Evolutionary conservation across 2,888 invertebrate species (phyloP), one percentile per base, ranked within the genome.

Genomic region (Chalcosyrphus nemorum): DNA sequence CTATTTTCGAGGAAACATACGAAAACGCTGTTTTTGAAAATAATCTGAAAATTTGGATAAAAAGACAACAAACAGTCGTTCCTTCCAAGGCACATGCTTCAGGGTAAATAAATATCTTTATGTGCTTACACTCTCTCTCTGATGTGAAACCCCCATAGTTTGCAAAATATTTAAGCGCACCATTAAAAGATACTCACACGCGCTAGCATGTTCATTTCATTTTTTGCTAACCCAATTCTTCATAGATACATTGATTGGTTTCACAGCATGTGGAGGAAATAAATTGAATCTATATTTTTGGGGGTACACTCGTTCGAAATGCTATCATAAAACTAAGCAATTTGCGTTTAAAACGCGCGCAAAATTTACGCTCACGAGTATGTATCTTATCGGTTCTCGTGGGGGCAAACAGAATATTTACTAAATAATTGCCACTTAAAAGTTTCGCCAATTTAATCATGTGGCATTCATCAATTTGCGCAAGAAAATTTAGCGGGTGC

Each of bases 1-100:
- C 11, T 17, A 45, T 63, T 43, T 43, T 68, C 15, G 32, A 56
- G 9, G 32, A 32, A 21, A 13, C 68, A 45, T 70, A 45, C 17
- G 19, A 66, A 68, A 52, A 43, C 45, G 32, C 15, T 56, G 32
- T 21, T 68, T 68, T 43, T 13, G 21, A 56, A 70, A 70, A 56
- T 35, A 57, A 38, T 57, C 35, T 38, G 35, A 13, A 47, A 21
- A 47, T 7, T 5, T 11, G 24, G 2, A 32, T 9, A 11, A 3
- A 11, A 32, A 9, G 9, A 32, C 32, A 32, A 11, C 32, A 32
- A 11, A 32, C 5, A 13, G 13, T 13, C 38, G n/a, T 35, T 45
- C 45, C 19, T 19, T 32, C 13, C 29, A n/a, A 27, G 5, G 2
- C 21, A 19, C 13, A 38, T 38, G 38, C 13, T 5, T 3, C 24